Evolutionary conservation across 2,113 vertebrate genomes (phyloP).

Genomic region (Neogale vison): DNA sequence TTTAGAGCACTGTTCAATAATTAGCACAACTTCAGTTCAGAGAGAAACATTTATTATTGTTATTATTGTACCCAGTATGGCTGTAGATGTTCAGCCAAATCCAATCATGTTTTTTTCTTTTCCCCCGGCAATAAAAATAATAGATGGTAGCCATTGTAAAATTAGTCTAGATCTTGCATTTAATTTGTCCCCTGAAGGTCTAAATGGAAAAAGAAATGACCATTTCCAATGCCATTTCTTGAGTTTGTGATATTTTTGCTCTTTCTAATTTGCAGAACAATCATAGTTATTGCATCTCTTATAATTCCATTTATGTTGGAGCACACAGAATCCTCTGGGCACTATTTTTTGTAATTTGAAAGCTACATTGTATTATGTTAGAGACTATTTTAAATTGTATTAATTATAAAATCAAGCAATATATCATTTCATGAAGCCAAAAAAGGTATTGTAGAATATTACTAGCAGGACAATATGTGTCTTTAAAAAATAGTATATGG

Average conservation of each 20-base stretch:
- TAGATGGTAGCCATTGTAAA: conserved; percentile 1
- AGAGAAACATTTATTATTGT: neutral
- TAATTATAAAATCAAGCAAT: conserved; percentile 26
- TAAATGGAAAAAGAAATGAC: conserved; percentile 2
- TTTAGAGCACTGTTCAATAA: neutral
- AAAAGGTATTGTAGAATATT: neutral
- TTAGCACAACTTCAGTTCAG: conserved; percentile 15
- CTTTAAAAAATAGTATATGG: neutral
- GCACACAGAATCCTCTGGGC: neutral
- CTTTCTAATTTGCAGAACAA: conserved; percentile 38
- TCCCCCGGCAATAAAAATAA: neutral
- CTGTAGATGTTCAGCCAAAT: neutral
- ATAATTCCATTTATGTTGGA: neutral
- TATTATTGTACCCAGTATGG: neutral
- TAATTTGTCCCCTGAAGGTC: neutral
- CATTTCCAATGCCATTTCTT: conserved; percentile 1
- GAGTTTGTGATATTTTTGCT: conserved; percentile 38
- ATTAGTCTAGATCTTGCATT: neutral
- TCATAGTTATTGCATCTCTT: neutral
- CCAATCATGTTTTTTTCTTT: neutral
- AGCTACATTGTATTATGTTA: neutral
- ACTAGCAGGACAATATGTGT: neutral
- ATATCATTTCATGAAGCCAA: neutral
- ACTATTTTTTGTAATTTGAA: neutral
- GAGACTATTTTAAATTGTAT: neutral